phyloP scores from a whole-genome alignment of 2,888 invertebrate species.

The Hymenopus coronatus region DNA sequence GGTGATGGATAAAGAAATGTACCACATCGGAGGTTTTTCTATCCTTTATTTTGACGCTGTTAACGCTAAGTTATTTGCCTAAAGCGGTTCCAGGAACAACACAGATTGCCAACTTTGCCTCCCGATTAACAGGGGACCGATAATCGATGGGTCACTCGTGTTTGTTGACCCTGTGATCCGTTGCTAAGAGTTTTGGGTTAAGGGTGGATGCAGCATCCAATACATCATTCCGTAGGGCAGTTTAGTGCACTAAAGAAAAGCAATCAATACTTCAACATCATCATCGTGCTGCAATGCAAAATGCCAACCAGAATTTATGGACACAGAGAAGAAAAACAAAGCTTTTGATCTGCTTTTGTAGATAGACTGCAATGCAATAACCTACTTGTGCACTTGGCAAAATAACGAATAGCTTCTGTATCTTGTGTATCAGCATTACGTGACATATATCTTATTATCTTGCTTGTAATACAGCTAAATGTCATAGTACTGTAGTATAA shows the following conservation, averaged over 20 bases:
- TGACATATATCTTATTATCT: too few species aligned
- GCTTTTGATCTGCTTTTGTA: background rate
- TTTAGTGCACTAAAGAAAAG: background rate
- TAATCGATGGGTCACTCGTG: background rate
- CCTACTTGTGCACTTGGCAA: background rate
- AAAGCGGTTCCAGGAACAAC: background rate
- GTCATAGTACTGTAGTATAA: too few species aligned
- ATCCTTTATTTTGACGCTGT: too few species aligned
- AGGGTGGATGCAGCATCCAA: background rate
- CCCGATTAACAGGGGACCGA: background rate
- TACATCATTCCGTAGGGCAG: background rate
- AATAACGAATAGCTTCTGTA: background rate
- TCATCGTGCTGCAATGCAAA: background rate
- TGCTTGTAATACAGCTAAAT: too few species aligned
- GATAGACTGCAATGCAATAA: background rate
- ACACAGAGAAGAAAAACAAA: background rate
- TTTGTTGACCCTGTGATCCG: background rate
- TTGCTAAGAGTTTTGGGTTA: background rate
- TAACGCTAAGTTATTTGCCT: too few species aligned
- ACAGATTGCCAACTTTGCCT: background rate
- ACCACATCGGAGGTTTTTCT: too few species aligned
- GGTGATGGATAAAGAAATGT: too few species aligned
- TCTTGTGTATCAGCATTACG: too few species aligned
- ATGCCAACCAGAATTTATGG: background rate
- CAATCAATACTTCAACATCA: background rate